Percentiles rank a stretch among this genome's conserved stretches.
Evolutionary conservation across 2,797 vertebrate genomes (phyloP).

Genomic region (Anabacerthia variegaticeps): DNA sequence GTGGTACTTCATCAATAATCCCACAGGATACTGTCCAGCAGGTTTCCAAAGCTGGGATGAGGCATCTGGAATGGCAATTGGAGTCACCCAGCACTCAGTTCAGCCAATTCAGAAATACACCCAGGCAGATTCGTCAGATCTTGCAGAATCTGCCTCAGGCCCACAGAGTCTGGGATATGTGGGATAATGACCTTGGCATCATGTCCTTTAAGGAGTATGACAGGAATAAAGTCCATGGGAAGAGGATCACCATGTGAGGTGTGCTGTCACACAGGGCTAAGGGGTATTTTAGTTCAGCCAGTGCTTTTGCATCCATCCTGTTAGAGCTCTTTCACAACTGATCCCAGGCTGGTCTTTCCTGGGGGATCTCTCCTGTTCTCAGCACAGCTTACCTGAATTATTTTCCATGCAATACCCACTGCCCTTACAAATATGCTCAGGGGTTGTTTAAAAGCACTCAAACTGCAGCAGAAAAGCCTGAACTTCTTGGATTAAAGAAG

Average conservation of each 20-base stretch:
- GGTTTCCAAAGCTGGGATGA: background rate
- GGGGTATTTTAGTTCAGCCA: background rate
- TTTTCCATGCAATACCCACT: background rate
- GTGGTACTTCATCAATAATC: background rate
- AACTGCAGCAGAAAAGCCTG: background rate
- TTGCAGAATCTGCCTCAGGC: background rate
- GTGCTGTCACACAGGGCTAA: background rate
- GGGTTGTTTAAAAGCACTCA: background rate
- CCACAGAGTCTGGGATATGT: background rate
- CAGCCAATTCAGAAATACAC: background rate
- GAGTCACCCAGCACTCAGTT: background rate
- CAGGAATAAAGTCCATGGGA: background rate
- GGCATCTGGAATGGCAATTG: background rate
- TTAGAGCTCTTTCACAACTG: background rate
- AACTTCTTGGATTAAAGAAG: background rate
- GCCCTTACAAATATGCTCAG: background rate
- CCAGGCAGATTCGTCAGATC: background rate
- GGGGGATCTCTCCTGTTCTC: background rate
- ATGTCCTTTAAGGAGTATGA: background rate
- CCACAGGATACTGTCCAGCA: background rate
- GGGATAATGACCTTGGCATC: accelerated
- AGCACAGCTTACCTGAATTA: background rate
- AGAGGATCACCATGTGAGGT: background rate
- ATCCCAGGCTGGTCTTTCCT: background rate
- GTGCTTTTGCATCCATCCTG: background rate